Base-by-base conservation (phyloP, 2,797 vertebrate genomes). In the Catamblyrhynchus diadema region DNA sequence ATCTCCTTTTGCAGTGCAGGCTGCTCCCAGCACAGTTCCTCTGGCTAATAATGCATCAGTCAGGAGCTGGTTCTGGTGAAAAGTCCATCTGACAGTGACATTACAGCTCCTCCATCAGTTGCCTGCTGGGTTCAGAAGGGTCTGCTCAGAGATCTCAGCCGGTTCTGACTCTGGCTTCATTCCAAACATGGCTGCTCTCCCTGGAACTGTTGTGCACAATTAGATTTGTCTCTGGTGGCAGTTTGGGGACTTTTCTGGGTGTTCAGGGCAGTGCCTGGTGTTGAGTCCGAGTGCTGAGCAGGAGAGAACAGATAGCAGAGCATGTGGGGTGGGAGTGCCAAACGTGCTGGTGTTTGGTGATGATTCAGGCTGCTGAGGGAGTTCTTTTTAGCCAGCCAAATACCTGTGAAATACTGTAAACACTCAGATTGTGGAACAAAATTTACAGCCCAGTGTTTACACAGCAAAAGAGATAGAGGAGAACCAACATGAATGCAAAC, bases 261-360 rank as follows among this genome's bases (percentile, higher is more conserved):
- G 27, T 17, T 35, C 47, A 41, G 25, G 35, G 35, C 17, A 12
- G 61, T 41, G 61, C 61, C 62, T 61, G 86, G 25, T 1, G 0
- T 25, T 42, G n/a, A 33, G 30, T 25, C 48, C 0, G 1, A 59
- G 47, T 33, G 30, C 54, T 35, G 5, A 22, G 4, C 7, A 15
- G 48, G 44, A 45, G 44, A 70, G 57, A 56, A 22, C 16, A n/a
- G 59, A 41, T 15, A 69, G 39, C 12, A 62, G 18, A 51, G 44
- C 42, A 24, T 24, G 24, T 3, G 8, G 54, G 24, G 22, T 37
- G 39, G 39, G 47, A 60, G 42, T 62, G 67, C 50, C 70, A 72
- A 20, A 24, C 2, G 1, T 23, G 37, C 33, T 37, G 37, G 25
- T 6, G 10, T 72, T 33, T 51, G 62, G 15, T 57, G 45, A 32